Conservation (phyloP, 2,113 vertebrate species). For the Cynocephalus volans region DNA sequence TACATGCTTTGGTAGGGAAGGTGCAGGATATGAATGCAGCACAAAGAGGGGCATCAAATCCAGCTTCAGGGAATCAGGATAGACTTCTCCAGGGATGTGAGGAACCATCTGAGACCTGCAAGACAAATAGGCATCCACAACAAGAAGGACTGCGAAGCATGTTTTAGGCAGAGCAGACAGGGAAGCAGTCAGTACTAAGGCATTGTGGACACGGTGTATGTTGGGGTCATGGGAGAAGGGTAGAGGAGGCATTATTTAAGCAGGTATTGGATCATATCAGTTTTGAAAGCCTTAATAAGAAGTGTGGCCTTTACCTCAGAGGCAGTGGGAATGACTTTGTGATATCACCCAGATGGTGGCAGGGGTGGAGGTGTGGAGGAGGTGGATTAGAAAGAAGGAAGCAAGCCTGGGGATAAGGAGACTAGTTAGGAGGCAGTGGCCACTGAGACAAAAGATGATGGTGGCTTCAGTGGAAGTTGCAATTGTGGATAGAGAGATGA, state of each 20-base stretch:
- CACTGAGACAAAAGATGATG: background rate
- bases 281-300: conserved; percentile 26
- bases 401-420: background rate
- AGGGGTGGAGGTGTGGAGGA: background rate
- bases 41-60: background rate
- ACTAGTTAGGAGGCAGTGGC: background rate
- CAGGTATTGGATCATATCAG: background rate
- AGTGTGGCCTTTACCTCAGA: background rate
- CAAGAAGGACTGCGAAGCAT: background rate
- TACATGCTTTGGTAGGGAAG: background rate
- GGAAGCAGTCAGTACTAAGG: background rate
- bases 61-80: background rate
- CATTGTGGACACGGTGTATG: background rate
- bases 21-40: background rate
- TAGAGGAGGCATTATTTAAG: background rate
- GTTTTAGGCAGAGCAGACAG: background rate
- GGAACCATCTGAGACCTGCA: background rate
- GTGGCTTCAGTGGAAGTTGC: background rate
- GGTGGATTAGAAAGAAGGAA: background rate
- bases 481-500: background rate
- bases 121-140: background rate
- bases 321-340: background rate
- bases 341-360: background rate
- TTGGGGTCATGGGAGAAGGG: fast-evolving
- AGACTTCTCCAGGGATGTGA: background rate